phyloP scores from a whole-genome alignment of 2,888 invertebrate species.

The Bunonema sp. region DNA sequence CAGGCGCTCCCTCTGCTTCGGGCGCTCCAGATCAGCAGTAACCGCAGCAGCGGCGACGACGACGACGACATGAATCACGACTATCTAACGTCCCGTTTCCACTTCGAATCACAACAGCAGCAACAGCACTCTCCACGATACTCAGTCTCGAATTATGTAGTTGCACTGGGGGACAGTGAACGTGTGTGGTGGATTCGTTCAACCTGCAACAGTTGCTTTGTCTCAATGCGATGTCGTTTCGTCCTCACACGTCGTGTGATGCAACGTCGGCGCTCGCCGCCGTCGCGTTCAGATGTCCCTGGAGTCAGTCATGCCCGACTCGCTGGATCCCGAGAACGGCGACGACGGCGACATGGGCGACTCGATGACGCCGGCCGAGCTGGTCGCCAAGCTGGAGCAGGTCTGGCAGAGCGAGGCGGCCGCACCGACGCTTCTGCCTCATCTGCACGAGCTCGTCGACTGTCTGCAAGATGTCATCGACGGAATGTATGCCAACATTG shows the following conservation, averaged over 20 bases:
- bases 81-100: no score
- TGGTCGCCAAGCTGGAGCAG: conserved; percentile 12
- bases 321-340: neutral
- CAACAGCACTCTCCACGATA: neutral
- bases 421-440: conserved; percentile 21
- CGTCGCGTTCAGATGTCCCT: conserved; percentile 4
- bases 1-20: neutral
- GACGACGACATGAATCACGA: no score
- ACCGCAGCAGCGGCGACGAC: no score
- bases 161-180: no score
- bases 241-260: no score
- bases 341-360: conserved; percentile 7
- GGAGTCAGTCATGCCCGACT: conserved; percentile 5
- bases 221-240: no score
- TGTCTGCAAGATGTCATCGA: conserved; percentile 21
- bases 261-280: no score
- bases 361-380: conserved; percentile 7
- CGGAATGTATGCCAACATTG: conserved; percentile 14
- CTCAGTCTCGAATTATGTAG: no score
- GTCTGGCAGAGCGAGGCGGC: conserved; percentile 22
- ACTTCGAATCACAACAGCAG: no score
- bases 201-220: no score
- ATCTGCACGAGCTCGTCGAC: conserved; percentile 18
- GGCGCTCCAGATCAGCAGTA: no score
- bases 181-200: no score